Conservation (phyloP, 2,113 vertebrate species). For the Acanthochromis polyacanthus region DNA sequence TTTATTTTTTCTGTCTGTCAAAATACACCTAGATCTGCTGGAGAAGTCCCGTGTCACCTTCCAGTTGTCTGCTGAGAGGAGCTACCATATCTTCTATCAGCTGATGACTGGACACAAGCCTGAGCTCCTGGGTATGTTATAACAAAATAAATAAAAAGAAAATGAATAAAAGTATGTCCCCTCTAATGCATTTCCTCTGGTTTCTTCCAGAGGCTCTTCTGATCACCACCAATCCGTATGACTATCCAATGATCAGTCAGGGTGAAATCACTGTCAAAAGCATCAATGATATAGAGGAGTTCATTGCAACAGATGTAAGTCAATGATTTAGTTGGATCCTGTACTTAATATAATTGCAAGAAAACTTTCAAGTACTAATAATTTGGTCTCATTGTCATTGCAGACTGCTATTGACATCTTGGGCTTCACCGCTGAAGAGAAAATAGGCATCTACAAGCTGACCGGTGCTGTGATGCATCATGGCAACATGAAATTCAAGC, state of each 20-base stretch:
- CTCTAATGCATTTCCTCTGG: background rate
- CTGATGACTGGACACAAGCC: constrained; percentile 83
- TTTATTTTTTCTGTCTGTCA: constrained; percentile 1
- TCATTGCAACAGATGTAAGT: constrained; percentile 78
- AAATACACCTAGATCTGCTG: constrained; percentile 75
- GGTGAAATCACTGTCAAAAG: constrained; percentile 77
- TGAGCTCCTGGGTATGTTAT: constrained; percentile 76
- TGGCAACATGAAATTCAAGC: constrained; percentile 82
- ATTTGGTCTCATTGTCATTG: background rate
- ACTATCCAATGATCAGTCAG: constrained; percentile 74
- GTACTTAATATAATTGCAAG: too few relatives aligned
- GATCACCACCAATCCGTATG: constrained; percentile 75
- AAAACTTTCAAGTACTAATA: too few relatives aligned
- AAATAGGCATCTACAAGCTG: constrained; percentile 89
- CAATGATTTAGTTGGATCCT: too few relatives aligned
- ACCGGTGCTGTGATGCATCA: constrained; percentile 89
- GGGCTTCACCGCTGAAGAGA: constrained; percentile 89
- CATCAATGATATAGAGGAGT: constrained; percentile 75
- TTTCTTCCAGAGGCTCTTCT: constrained; percentile 70
- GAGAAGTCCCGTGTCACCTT: constrained; percentile 80
- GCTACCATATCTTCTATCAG: constrained; percentile 86
- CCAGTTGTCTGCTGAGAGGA: constrained; percentile 85
- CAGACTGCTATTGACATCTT: constrained; percentile 84
- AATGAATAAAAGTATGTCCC: background rate
- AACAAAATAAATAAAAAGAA: background rate